Base-by-base conservation (phyloP, 2,888 invertebrate genomes). In the Octodonta nipae region DNA sequence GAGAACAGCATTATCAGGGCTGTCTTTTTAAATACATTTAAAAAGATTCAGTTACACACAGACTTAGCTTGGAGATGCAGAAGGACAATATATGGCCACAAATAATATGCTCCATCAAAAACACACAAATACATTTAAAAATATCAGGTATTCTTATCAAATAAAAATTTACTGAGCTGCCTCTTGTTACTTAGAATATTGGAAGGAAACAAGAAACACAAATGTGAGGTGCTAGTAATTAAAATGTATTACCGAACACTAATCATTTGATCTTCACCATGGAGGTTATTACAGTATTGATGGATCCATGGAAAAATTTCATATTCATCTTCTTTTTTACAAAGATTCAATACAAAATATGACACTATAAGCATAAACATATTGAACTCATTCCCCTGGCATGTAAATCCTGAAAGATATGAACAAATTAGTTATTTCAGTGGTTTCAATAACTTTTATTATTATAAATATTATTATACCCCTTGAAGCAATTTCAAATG, bases 301-400 rank as follows among this genome's bases (percentile, higher is more conserved):
- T 93, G 91, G 1, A 92, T 78, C 88, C 89, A 96, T 0, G 98
- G 96, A 61, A 88, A 85, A 8, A 96, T 73, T 16, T 75, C 75
- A 60, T 80, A 78, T 39, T 76, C 69, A 59, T 93, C 79, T 54
- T 75, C 73, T 52, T 67, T 65, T 6, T 64, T 64, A 45, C 73
- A 89, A 65, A 79, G 75, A 65, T 98, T 98, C 26, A 98, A 67
- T 35, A 98, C 80, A 60, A 92, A 96, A 64, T 92, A 88, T 26
- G 95, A 92, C 0, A 91, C 86, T 46, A 96, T 85, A 29, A 98
- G 66, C 96, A 98, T 98, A 60, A 91, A 95, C 22, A 95, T 71
- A 15, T 91, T 92, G 66, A 92, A 95, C 64, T 98, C 98, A 58
- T 98, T 98, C 42, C 95, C 98, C 63, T 95, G 89, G 50, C 93